Percentiles rank a stretch among this genome's conserved stretches.
These are phyloP conservation scores for Sebastiscus tertius DNA, from an alignment of 2,797 vertebrate genomes.

Conservation along the genomic window DNA sequence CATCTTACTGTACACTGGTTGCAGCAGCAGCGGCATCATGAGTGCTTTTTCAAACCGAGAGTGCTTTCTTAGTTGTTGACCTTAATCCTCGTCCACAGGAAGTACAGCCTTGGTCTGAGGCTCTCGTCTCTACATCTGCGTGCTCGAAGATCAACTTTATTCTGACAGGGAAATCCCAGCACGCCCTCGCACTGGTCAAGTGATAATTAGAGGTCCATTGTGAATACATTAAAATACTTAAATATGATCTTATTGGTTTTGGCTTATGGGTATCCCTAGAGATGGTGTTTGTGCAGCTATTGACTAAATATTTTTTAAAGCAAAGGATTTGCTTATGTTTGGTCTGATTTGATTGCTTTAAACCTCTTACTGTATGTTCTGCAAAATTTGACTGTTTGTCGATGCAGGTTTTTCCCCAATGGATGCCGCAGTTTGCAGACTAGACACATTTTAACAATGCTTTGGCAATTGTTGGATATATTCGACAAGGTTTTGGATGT, in stretches of 20 bases:
- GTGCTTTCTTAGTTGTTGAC: constrained; percentile 65
- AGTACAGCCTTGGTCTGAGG: constrained; percentile 38
- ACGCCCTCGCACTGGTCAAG: not conserved
- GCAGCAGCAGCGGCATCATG: not conserved
- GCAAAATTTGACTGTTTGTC: not conserved
- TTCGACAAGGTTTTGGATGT: constrained; percentile 2
- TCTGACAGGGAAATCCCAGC: constrained; percentile 45
- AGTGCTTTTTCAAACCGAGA: constrained; percentile 32
- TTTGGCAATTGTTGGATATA: not conserved
- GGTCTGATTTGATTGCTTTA: not conserved
- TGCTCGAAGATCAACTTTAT: constrained; percentile 53
- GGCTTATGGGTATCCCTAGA: not conserved
- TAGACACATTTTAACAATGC: not conserved
- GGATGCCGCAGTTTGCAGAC: not conserved
- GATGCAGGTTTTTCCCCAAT: not conserved
- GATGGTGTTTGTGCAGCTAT: not conserved
- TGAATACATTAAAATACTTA: constrained; percentile 20
- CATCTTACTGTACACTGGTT: not conserved
- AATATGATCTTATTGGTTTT: constrained; percentile 22
- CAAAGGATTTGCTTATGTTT: not conserved
- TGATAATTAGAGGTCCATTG: constrained; percentile 25
- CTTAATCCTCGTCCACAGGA: constrained; percentile 71
- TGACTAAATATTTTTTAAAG: not conserved
- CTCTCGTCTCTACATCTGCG: constrained; percentile 39
- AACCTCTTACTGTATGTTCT: not conserved